Percentiles rank a stretch among this genome's conserved stretches.
Evolutionary conservation across 2,797 vertebrate genomes (phyloP).

Genomic region (Myiothlypis coronata): DNA sequence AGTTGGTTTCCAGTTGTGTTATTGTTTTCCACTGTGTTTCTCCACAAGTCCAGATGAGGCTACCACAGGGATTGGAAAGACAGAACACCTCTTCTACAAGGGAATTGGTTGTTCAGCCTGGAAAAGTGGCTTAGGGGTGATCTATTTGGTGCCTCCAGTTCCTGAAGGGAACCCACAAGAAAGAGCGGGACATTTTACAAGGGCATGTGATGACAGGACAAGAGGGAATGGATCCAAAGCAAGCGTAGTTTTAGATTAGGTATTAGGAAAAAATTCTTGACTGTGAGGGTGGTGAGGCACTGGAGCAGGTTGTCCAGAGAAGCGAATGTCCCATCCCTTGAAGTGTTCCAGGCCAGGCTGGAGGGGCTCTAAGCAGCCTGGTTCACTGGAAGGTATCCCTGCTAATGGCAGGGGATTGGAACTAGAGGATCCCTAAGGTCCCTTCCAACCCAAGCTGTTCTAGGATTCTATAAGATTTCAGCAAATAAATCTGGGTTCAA

Average conservation of each 20-base stretch:
- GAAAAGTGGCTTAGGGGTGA: background rate
- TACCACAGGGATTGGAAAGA: background rate
- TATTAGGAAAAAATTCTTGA: background rate
- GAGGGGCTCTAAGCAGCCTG: background rate
- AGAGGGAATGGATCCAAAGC: background rate
- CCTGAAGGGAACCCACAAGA: background rate
- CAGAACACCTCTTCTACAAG: background rate
- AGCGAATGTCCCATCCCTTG: background rate
- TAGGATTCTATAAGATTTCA: background rate
- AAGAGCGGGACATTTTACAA: background rate
- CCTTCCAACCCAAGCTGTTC: background rate
- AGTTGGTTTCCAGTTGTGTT: rapidly evolving
- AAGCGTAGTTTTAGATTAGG: background rate
- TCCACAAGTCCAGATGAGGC: background rate
- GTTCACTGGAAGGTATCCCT: background rate
- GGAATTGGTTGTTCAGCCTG: background rate
- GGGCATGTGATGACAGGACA: background rate
- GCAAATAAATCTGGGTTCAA: background rate
- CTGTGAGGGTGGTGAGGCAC: background rate
- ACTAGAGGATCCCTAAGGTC: background rate
- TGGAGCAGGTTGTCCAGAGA: background rate
- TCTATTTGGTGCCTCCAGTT: background rate
- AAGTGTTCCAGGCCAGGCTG: background rate
- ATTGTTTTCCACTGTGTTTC: background rate
- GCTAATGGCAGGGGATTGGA: background rate